Evolutionary conservation across 2,113 vertebrate genomes (phyloP), one percentile per base, ranked within the genome.

Genomic region (Bubo bubo): DNA sequence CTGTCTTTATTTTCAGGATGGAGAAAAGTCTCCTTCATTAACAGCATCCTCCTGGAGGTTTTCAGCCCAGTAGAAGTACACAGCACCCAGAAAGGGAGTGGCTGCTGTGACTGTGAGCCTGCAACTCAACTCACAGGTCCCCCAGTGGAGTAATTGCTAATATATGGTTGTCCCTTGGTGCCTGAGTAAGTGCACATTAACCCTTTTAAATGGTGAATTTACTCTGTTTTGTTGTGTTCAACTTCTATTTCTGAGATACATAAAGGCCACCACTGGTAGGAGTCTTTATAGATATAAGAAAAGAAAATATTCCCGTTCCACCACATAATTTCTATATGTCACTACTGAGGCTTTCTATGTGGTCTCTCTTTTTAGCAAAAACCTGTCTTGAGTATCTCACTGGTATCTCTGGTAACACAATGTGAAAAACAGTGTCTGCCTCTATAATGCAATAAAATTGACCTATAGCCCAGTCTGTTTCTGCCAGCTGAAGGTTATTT

Each of bases 401-500:
- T 81, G 68, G 6, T 80, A 35, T 43, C 52, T 93, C 67, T 49
- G 49, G 68, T 45, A 90, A 81, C 34, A 84, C 43, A 89, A 79
- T 22, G 24, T 72, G 72, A 86, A 92, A 95, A 91, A 79, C 27
- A 41, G 17, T 41, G 14, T 75, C 76, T 94, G 56, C 39, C 43
- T 93, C 64, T 60, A 8, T 60, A 91, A 92, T 1, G 5, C 35
- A 73, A 59, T 73, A 89, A 84, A 95, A 84, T n/a, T 97, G 94
- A 95, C 91, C 82, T 96, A 76, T 70, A 95, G 50, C 49, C 32
- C 56, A 84, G 72, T 66, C 66, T 87, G 58, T 23, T 95, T 87
- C 62, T 94, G 49, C 86, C 95, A 72, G 80, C 20, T 90, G 73
- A 93, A 89, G 89, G 94, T 94, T 95, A 85, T 91, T 95, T 82